Percentiles rank a stretch among this genome's conserved stretches.
phyloP scores from a whole-genome alignment of 2,797 vertebrate species.

The Chiroxiphia lanceolata region DNA sequence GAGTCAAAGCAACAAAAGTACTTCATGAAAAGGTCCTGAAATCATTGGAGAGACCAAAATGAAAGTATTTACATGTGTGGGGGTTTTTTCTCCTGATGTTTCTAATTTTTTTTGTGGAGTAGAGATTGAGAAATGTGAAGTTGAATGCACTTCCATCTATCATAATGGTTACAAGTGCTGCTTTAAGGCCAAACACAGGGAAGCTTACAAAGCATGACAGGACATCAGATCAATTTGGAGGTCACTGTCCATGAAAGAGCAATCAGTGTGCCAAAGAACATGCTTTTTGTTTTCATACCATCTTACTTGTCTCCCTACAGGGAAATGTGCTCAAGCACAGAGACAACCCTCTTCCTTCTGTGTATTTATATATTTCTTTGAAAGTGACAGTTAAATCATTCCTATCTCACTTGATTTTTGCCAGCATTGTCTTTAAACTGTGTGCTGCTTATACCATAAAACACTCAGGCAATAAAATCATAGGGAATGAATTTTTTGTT shows the following conservation, averaged over 20 bases:
- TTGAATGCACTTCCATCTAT: neutral
- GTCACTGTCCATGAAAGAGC: neutral
- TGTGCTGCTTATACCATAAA: neutral
- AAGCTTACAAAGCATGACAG: neutral
- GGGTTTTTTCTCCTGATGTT: neutral
- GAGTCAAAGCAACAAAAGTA: neutral
- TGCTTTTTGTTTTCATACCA: neutral
- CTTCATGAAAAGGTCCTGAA: neutral
- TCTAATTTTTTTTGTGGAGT: rapidly evolving
- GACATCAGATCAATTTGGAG: neutral
- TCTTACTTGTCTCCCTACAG: neutral
- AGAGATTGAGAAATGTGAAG: neutral
- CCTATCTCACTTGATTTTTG: neutral
- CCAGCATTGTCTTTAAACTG: neutral
- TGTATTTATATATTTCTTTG: neutral
- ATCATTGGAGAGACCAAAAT: neutral
- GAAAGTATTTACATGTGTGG: neutral
- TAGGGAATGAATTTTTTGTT: neutral
- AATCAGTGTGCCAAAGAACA: neutral
- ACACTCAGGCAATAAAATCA: neutral
- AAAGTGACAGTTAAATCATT: neutral
- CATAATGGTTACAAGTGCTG: neutral
- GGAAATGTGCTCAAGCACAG: neutral
- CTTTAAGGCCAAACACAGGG: neutral
- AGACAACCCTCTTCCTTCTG: neutral